Percentiles rank a stretch among this genome's conserved stretches.
Conservation (phyloP, 2,113 vertebrate genomes). For the Calidris pugnax region DNA sequence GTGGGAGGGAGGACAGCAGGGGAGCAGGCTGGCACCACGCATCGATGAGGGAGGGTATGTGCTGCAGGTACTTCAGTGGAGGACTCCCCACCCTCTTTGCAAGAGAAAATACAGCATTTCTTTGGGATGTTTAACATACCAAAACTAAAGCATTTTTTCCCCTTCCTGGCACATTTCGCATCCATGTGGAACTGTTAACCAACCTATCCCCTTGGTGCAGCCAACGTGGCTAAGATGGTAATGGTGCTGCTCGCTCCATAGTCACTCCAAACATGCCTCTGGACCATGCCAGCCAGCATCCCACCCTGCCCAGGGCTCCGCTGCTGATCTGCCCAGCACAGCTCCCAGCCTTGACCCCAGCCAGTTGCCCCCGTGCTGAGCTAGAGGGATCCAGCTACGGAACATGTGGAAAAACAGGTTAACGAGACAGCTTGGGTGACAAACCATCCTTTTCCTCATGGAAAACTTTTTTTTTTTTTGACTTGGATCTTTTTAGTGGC, state of each 20-base stretch:
- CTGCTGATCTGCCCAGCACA: not conserved
- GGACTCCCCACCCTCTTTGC: not conserved
- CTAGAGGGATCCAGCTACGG: rapidly evolving
- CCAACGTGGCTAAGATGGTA: not conserved
- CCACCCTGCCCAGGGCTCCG: too few relatives aligned
- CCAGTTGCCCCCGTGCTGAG: not conserved
- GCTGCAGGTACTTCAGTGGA: not conserved
- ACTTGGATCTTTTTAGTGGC: not conserved
- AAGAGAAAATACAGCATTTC: not conserved
- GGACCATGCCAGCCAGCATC: not conserved
- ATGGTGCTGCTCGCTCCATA: rapidly evolving
- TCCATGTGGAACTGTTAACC: not conserved
- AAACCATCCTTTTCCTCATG: not conserved
- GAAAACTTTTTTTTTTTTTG: not conserved
- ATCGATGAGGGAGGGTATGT: rapidly evolving
- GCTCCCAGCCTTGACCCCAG: not conserved
- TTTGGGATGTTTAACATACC: not conserved
- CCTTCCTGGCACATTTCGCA: not conserved
- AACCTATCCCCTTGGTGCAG: rapidly evolving
- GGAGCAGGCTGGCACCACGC: rapidly evolving
- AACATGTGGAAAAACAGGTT: rapidly evolving
- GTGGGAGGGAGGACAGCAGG: not conserved
- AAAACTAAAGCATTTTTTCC: not conserved
- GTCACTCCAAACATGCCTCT: rapidly evolving
- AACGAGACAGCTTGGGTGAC: not conserved